phyloP scores from a whole-genome alignment of 2,797 vertebrate genomes.

The Thamnophis elegans region DNA sequence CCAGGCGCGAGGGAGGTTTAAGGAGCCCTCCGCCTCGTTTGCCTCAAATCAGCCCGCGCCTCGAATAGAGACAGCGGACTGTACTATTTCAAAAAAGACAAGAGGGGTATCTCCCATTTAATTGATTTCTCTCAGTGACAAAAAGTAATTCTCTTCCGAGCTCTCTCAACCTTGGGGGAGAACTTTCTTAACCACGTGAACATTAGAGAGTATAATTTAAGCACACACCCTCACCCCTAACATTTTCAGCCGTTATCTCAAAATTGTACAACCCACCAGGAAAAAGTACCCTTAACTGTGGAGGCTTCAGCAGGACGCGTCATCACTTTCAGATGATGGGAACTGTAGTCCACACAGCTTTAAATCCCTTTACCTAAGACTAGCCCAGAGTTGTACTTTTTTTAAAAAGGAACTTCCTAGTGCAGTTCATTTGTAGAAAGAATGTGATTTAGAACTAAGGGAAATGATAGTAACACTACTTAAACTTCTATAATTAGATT shows the following conservation, averaged over 20 bases:
- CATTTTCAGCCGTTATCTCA: not conserved
- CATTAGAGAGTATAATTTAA: not conserved
- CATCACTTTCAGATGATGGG: not conserved
- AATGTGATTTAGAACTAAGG: not conserved
- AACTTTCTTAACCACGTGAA: not conserved
- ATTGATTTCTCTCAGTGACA: not conserved
- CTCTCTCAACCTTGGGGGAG: not conserved
- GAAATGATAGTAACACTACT: not conserved
- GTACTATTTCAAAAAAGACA: not conserved
- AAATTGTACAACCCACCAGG: not conserved
- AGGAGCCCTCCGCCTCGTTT: rapidly evolving
- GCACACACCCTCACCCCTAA: not conserved
- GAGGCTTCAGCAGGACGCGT: not conserved
- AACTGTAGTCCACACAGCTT: not conserved
- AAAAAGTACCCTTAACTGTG: not conserved
- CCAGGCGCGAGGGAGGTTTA: not conserved
- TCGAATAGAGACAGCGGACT: not conserved
- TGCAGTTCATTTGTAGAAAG: not conserved
- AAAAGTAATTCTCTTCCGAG: not conserved
- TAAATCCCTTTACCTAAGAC: not conserved
- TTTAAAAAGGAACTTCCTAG: not conserved
- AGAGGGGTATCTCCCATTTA: not conserved
- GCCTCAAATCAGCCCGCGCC: too few relatives aligned
- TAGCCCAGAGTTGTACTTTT: not conserved
- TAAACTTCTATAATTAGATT: not conserved